These are phyloP conservation scores for Drosophila phalerata DNA, from an alignment of 2,888 invertebrate genomes.

Conservation along the genomic window DNA sequence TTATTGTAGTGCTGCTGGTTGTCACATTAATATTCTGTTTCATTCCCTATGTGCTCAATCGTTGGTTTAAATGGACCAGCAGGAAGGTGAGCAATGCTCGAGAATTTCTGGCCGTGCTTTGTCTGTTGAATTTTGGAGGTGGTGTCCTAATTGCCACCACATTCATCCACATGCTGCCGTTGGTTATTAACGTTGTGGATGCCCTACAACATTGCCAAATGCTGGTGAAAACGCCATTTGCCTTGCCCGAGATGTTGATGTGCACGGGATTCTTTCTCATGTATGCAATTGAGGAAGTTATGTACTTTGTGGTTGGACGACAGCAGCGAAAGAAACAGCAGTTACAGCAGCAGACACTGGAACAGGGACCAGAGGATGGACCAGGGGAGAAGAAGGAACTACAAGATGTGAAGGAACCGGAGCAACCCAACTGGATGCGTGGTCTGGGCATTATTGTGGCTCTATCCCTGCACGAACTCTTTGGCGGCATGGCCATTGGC, in stretches of 20 bases:
- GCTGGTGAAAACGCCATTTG: slow-evolving; percentile 87
- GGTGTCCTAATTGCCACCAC: slow-evolving; percentile 94
- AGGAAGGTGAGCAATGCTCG: slow-evolving; percentile 74
- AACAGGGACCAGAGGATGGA: not conserved
- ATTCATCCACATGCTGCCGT: slow-evolving; percentile 92
- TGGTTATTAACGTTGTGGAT: slow-evolving; percentile 89
- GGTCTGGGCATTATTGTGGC: slow-evolving; percentile 93
- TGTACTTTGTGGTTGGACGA: slow-evolving; percentile 89
- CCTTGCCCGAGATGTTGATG: slow-evolving; percentile 90
- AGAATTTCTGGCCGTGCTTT: slow-evolving; percentile 86
- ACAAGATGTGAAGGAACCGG: slow-evolving; percentile 30
- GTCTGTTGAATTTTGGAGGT: slow-evolving; percentile 92
- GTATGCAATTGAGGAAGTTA: slow-evolving; percentile 92
- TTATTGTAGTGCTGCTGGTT: slow-evolving; percentile 91
- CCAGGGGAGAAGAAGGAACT: not conserved
- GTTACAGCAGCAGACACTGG: slow-evolving; percentile 2
- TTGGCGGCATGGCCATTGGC: slow-evolving; percentile 95
- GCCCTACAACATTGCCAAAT: slow-evolving; percentile 86
- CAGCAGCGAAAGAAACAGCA: slow-evolving; percentile 82
- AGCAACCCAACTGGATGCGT: slow-evolving; percentile 86
- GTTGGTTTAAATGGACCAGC: slow-evolving; percentile 88
- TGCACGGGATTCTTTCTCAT: slow-evolving; percentile 91
- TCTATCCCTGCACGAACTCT: slow-evolving; percentile 93
- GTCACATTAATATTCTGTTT: slow-evolving; percentile 92
- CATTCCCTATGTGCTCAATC: slow-evolving; percentile 90